Evolutionary conservation across 2,113 vertebrate genomes (phyloP), one percentile per base, ranked within the genome.

Genomic region (Sylvia atricapilla): DNA sequence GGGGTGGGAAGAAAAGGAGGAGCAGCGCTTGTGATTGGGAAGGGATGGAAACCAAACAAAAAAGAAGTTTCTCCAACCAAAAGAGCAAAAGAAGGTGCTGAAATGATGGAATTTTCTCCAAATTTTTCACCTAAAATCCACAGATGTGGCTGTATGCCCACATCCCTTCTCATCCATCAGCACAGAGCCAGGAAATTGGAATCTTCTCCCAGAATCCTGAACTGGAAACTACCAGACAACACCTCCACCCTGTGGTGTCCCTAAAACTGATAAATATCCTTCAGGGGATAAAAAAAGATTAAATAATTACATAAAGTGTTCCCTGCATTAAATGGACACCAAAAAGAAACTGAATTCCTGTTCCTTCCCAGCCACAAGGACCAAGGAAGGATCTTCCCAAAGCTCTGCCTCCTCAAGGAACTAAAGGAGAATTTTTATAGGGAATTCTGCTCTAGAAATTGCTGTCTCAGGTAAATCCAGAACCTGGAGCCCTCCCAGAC

Each of bases 1-100:
- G 15, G 39, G 43, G 43, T 0, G 0, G 18, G 9, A 69, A 73
- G 15, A 55, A 70, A 0, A 0, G 39, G 44, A 39, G 39, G 27
- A 33, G 35, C 25, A 2, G 4, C 2, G 0, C 11, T 15, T 6
- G 1, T 13, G 35, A 8, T 24, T 9, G 7, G 56, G 50, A 83
- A 59, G 9, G 39, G 25, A 35, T 1, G 3, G 56, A 41, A 79
- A 66, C 20, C 50, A 39, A 74, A 18, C 37, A 37, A 20, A 2
- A 14, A 14, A 28, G 53, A 52, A 52, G 6, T 3, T 25, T 1
- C 22, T 52, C 50, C 15, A 56, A 14, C 16, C 27, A 41, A 12
- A 58, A 64, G 16, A 53, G 49, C 47, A 50, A 39, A 62, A 56
- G 23, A 25, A 46, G 7, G 3, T 1, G 1, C 33, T 11, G 35